Evolutionary conservation across 2,797 vertebrate species (phyloP).

Genomic region (Neostethus bicornis): DNA sequence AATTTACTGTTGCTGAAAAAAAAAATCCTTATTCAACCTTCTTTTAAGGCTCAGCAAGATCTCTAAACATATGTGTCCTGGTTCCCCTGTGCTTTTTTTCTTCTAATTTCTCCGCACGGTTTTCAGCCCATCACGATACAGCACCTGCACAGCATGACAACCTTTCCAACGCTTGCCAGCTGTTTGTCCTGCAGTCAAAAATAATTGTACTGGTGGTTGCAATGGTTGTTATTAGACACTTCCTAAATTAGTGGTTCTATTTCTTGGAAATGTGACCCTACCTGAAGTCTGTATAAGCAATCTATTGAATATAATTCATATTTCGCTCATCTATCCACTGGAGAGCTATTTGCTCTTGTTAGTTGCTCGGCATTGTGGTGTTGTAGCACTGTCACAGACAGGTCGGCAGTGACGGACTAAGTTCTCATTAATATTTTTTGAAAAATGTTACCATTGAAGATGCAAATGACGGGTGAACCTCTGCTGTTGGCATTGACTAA

Average conservation of each 20-base stretch:
- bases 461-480: slow-evolving; percentile 64
- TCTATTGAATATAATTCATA: slow-evolving; percentile 6
- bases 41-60: slow-evolving; percentile 8
- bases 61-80: slow-evolving; percentile 35
- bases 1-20: slow-evolving; percentile 1
- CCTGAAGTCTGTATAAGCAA: neutral
- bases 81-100: slow-evolving; percentile 30
- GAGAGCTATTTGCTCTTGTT: neutral
- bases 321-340: slow-evolving; percentile 7
- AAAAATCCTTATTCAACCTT: neutral
- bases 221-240: slow-evolving; percentile 15
- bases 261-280: slow-evolving; percentile 5
- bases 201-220: slow-evolving; percentile 34
- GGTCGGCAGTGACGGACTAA: slow-evolving; percentile 50
- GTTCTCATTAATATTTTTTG: slow-evolving; percentile 57
- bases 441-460: slow-evolving; percentile 66
- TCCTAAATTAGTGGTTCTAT: neutral
- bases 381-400: slow-evolving; percentile 34
- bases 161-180: slow-evolving; percentile 50
- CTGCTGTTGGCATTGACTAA: slow-evolving; percentile 67
- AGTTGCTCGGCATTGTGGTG: slow-evolving; percentile 24
- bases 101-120: slow-evolving; percentile 33
- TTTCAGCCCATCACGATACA: slow-evolving; percentile 23
- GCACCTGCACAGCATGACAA: slow-evolving; percentile 42
- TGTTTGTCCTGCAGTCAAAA: slow-evolving; percentile 47